A percentile compares a stretch with the other conserved stretches of the same genome.
phyloP scores from a whole-genome alignment of 2,113 vertebrate genomes.

The Apodemus sylvaticus region DNA sequence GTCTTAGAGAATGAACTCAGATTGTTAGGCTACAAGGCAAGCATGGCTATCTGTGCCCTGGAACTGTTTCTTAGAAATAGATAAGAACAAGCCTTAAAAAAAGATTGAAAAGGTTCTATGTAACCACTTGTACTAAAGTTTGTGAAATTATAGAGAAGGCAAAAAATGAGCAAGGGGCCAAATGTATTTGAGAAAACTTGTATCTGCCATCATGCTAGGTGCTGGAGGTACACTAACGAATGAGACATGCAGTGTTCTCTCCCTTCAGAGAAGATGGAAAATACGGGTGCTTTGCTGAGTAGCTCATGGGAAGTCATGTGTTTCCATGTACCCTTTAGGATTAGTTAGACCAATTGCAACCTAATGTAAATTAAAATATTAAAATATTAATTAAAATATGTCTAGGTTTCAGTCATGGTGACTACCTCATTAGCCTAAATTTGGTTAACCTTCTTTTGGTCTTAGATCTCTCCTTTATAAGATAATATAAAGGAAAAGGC shows the following conservation, averaged over 20 bases:
- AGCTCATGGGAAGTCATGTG: background rate
- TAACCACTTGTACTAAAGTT: background rate
- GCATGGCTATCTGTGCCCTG: background rate
- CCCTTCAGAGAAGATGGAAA: background rate
- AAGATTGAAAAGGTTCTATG: background rate
- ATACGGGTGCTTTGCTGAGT: background rate
- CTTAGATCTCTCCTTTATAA: background rate
- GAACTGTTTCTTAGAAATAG: slow-evolving; percentile 33
- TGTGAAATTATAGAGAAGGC: background rate
- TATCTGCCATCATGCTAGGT: background rate
- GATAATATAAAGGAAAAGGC: background rate
- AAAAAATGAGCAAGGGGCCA: background rate
- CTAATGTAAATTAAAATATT: no score
- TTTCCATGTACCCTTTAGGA: background rate
- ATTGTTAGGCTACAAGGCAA: background rate
- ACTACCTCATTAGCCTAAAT: background rate
- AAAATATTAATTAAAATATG: background rate
- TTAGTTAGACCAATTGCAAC: background rate
- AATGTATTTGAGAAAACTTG: background rate
- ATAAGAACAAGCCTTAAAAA: background rate
- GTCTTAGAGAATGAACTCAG: background rate
- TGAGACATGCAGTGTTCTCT: background rate
- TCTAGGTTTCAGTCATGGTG: background rate
- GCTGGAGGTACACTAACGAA: background rate
- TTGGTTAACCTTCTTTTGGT: background rate